Base-by-base conservation (phyloP, 1,140 invertebrate species). In the Drosophila arawakana region DNA sequence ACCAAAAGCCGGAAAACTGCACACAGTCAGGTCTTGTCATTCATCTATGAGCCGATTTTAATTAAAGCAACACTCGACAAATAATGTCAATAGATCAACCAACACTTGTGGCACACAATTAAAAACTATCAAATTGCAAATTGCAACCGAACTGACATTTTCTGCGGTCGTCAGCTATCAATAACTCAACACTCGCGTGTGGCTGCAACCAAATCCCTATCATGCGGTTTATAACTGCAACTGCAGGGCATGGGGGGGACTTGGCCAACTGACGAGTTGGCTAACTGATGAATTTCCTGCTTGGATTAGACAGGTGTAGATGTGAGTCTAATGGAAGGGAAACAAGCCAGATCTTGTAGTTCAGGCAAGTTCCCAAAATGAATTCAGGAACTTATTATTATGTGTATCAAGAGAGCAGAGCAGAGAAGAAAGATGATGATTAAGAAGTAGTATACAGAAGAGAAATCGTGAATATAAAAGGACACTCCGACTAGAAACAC, bases 11-110 rank as follows among this genome's bases (percentile, higher is more conserved):
- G 44, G 43, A 41, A 61, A 44, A 41, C 41, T 59, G 5, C 18
- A 35, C 37, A 59, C 41, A 44, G 10, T 44, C 21, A 30, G 25
- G 25, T 44, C 21, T 35, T 44, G 41, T 58, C 63, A 76, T 77
- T 50, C 58, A 60, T 69, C 61, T 65, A 58, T 59, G 73, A 62
- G 59, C 61, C 79, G 69, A 73, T 69, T 84, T 66, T 67, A 88
- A 73, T 80, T 83, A 88, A 77, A 69, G 67, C 55, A 71, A 67
- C 47, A 70, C 54, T 57, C 49, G 73, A 72, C 68, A 73, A 67
- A 71, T 66, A 83, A 83, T 86, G 84, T 86, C 83, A 88, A 83
- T 88, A 83, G 80, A 88, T 89, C 80, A 88, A 69, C 61, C 71
- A 73, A 78, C 81, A 78, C 70, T 67, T 69, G 72, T 50, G 52